phyloP scores from a whole-genome alignment of 1,140 invertebrate genomes.

The Papilio dardanus region DNA sequence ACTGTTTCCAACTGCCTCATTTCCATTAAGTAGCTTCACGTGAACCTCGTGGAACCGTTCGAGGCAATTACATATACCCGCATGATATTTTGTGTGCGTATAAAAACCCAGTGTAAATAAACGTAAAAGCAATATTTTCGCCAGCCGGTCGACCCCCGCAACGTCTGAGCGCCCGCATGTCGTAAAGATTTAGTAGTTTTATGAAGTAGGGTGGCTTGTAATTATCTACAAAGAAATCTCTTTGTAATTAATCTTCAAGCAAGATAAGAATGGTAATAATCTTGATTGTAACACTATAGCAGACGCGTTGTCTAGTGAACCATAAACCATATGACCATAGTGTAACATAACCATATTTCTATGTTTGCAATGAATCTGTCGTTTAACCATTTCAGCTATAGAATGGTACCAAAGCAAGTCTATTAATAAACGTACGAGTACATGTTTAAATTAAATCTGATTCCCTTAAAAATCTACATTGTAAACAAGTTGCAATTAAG shows the following conservation, averaged over 20 bases:
- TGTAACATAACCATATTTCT: no score
- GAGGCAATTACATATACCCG: constrained; percentile 33
- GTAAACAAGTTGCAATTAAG: not conserved
- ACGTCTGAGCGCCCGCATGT: constrained; percentile 35
- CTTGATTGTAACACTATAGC: not conserved
- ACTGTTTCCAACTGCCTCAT: constrained; percentile 37
- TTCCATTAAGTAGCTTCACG: constrained; percentile 38
- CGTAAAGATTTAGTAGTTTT: constrained; percentile 38
- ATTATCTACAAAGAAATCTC: constrained; percentile 27
- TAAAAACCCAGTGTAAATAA: constrained; percentile 34
- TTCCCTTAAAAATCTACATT: not conserved
- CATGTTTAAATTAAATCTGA: not conserved
- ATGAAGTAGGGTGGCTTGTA: constrained; percentile 23
- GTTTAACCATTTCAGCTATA: no score
- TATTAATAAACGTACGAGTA: no score
- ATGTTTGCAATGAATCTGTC: no score
- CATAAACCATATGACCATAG: no score
- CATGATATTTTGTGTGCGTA: constrained; percentile 29
- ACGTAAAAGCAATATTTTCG: constrained; percentile 14
- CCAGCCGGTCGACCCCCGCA: not conserved
- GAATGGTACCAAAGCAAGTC: not conserved
- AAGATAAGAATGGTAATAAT: not conserved
- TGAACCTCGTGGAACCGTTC: constrained; percentile 23
- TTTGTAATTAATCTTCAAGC: not conserved
- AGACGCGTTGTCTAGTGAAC: not conserved